Evolutionary conservation across 2,797 vertebrate genomes (phyloP).

Genomic region (Meriones psammophilus): DNA sequence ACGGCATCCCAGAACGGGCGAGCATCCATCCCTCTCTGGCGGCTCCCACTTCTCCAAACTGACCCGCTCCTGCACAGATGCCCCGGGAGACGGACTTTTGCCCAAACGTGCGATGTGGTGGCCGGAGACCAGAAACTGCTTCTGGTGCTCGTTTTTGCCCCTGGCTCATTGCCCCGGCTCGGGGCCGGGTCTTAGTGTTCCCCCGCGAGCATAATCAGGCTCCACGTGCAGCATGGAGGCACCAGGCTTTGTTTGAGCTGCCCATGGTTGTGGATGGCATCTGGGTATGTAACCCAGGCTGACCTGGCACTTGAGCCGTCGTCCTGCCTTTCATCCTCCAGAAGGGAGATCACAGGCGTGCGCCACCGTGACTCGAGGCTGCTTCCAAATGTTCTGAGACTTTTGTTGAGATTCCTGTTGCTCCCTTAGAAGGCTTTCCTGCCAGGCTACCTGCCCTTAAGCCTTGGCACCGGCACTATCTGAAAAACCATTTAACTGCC

Average conservation of each 20-base stretch:
- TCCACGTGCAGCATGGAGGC: neutral
- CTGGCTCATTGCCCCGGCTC: neutral
- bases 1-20: neutral
- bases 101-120: neutral
- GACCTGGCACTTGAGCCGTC: neutral
- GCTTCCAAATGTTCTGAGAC: neutral
- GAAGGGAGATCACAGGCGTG: neutral
- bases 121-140: neutral
- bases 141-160: rapidly evolving
- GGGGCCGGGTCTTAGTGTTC: neutral
- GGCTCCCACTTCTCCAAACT: neutral
- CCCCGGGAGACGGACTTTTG: neutral
- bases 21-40: neutral
- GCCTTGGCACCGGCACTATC: neutral
- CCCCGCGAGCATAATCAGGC: neutral
- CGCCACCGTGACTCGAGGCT: neutral
- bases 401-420: neutral
- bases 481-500: neutral
- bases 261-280: neutral
- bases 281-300: neutral
- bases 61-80: rapidly evolving
- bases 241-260: neutral
- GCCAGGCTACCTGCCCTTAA: neutral
- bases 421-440: neutral
- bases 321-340: neutral